Evolutionary conservation across 2,113 vertebrate species (phyloP).

Genomic region (Microcebus murinus): DNA sequence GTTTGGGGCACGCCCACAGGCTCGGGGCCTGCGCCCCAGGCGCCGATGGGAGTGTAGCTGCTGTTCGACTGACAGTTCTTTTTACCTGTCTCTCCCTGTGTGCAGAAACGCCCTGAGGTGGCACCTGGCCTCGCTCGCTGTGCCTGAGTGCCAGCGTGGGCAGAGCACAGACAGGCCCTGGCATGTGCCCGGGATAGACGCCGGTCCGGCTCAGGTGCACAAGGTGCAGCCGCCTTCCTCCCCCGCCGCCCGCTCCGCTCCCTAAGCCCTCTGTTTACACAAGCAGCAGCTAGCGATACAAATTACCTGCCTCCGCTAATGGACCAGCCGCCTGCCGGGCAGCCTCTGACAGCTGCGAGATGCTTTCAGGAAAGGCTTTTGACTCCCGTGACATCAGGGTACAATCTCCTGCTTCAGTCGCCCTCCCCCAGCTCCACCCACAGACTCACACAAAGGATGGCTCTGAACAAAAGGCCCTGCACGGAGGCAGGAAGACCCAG

Average conservation of each 20-base stretch:
- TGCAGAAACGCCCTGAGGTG: neutral
- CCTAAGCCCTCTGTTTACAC: conserved; percentile 72
- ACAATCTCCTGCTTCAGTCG: neutral
- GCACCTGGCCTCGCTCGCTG: neutral
- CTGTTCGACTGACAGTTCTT: neutral
- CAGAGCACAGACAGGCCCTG: neutral
- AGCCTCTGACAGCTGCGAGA: conserved; percentile 44
- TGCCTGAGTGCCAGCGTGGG: accelerated
- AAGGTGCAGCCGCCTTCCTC: neutral
- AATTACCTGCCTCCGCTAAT: conserved; percentile 64
- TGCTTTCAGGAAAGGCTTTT: conserved; percentile 48
- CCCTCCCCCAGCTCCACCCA: neutral
- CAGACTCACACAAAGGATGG: neutral
- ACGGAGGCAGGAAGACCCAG: neutral
- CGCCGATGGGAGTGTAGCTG: neutral
- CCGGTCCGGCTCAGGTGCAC: conserved; percentile 43
- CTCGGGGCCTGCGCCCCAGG: too few species aligned
- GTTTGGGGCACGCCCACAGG: neutral
- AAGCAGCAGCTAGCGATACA: conserved; percentile 45
- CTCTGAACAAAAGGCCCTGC: neutral
- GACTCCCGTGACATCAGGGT: conserved; percentile 18
- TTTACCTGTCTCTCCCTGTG: neutral
- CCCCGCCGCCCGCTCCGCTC: neutral
- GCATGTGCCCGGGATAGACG: accelerated
- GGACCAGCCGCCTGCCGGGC: neutral